Evolutionary conservation across 2,888 invertebrate species (phyloP).

Genomic region (Trilocha varians): DNA sequence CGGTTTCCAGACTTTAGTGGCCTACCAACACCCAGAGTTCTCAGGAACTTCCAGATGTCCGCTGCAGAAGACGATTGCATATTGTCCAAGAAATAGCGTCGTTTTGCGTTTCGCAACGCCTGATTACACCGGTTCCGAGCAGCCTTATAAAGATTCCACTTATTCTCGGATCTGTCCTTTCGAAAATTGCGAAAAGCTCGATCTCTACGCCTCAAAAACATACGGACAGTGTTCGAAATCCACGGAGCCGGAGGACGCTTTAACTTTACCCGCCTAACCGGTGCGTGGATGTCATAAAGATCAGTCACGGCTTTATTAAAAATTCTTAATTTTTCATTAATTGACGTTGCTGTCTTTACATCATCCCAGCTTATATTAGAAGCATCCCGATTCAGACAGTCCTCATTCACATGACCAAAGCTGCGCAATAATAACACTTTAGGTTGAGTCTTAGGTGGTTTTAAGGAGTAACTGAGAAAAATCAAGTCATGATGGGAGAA

Average conservation of each 20-base stretch:
- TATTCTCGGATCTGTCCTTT: background rate
- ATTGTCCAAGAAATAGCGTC: conserved; percentile 3
- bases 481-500: background rate
- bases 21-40: background rate
- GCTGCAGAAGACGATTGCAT: conserved; percentile 1
- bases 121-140: conserved; percentile 5
- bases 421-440: too few species aligned
- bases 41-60: conserved; percentile 1
- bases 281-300: conserved; percentile 1
- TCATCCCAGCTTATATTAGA: too few species aligned
- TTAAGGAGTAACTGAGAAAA: too few species aligned
- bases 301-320: too few species aligned
- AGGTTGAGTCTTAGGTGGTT: too few species aligned
- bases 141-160: background rate
- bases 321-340: too few species aligned
- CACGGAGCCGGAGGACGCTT: conserved; percentile 1
- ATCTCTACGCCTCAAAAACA: too few species aligned
- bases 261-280: background rate
- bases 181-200: too few species aligned
- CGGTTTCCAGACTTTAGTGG: too few species aligned
- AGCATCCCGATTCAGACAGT: too few species aligned
- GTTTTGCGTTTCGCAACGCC: conserved; percentile 5
- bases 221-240: background rate
- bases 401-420: too few species aligned
- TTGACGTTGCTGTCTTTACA: too few species aligned